Evolutionary conservation across 1,140 invertebrate genomes (phyloP), one percentile per base, ranked within the genome.

Genomic region (Hyposmocoma kahamanoa): DNA sequence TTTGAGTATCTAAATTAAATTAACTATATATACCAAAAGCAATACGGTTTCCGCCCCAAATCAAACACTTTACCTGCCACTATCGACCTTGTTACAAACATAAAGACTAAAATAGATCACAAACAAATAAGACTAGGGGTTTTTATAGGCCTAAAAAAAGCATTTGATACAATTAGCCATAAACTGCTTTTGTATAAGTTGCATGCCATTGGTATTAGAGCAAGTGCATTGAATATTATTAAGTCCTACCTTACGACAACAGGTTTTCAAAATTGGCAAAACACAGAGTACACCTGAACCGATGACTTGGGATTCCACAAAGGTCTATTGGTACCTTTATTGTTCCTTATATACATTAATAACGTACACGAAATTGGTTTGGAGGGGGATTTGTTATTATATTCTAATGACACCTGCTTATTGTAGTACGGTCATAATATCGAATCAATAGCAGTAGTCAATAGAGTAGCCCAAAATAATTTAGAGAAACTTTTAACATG

Each of bases 281-380:
- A 6, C 2, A 6, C 36, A 39, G 20, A 39, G 36, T 39, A 6
- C 6, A n/a, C n/a, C n/a, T n/a, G 15, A 34, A 34, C 13, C 30
- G 10, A n/a, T 46, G 13, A 22, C 3, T 15, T 46, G 43, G 43
- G 32, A 22, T 45, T 11, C 43, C 43, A 20, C 43, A 45, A 13
- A 28, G 43, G n/a, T 45, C 43, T 13, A 44, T 44, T 44, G 17
- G 36, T 15, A 3, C 32, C 32, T n/a, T 13, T 34, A 5, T 13
- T 34, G 3, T 34, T 34, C 32, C 11, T 42, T n/a, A 30, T 44
- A 13, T 44, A 44, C 30, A 26, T 44, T 26, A 44, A 44, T 28
- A 26, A 44, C 11, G 30, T 44, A 17, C 9, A 26, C 21, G 13
- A 45, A 1, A 32, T 45, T 8, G 28, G 19, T 22, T 13, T 45